phyloP scores from a whole-genome alignment of 92 coral and sea anemone species.

The Palythoa grandiflora region DNA sequence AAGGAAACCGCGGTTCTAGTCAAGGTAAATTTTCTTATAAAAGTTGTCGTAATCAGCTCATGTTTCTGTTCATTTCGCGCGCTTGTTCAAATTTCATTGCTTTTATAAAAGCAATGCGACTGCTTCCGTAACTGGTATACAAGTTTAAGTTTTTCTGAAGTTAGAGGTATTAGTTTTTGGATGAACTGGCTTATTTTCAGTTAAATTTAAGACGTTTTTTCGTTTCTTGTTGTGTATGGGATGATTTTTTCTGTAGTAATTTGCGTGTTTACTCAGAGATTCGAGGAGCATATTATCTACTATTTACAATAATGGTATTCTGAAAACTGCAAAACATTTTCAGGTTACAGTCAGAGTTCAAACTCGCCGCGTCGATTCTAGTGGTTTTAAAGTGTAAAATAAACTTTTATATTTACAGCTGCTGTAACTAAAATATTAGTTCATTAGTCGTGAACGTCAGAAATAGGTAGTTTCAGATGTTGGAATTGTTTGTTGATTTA shows the following conservation, averaged over 20 bases:
- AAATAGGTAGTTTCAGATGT: no score
- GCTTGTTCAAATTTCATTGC: constrained; percentile 35
- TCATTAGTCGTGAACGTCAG: no score
- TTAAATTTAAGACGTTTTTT: not conserved
- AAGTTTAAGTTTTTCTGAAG: not conserved
- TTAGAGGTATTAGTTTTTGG: not conserved
- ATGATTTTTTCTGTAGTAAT: not conserved
- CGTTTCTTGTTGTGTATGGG: not conserved
- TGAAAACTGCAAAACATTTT: not conserved
- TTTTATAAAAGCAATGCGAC: not conserved
- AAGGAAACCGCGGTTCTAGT: constrained; percentile 56
- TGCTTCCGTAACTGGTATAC: not conserved
- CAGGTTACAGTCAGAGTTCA: not conserved
- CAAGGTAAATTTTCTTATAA: constrained; percentile 64
- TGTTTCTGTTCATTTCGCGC: not conserved
- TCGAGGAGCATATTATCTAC: not conserved
- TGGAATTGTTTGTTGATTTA: no score
- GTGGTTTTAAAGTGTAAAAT: not conserved
- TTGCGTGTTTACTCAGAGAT: constrained; percentile 13
- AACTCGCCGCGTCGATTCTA: not conserved
- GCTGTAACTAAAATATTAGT: no score
- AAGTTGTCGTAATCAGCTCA: not conserved
- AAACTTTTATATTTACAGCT: no score
- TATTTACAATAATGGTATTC: not conserved
- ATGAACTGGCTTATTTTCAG: not conserved